Evolutionary conservation across 1,140 invertebrate species (phyloP), one percentile per base, ranked within the genome.

Genomic region (Diachasma alloeum): DNA sequence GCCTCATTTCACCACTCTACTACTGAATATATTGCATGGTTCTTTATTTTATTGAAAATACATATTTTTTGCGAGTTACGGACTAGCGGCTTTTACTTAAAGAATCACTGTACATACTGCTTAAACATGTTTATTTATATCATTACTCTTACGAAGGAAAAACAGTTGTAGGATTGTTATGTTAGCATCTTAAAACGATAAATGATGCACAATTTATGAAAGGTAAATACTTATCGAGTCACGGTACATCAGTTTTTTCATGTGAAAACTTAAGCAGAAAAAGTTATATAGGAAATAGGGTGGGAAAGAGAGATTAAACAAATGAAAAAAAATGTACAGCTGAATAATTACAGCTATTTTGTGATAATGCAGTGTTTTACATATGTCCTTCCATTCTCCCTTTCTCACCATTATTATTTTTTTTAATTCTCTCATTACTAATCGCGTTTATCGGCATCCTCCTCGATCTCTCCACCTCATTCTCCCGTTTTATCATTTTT

Each of bases 41-140:
- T 42, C 10, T 42, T 13, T 42, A 1, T 1, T 42, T 42, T 11
- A 42, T 11, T 9, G 13, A 74, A 36, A 53, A 36, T 31, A 37
- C 24, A 31, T 67, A 39, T 74, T 15, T 44, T 53, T 70, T 24
- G 4, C 46, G 67, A 26, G 39, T 72, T 19, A 70, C 79, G 69
- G 82, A 77, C 78, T 84, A 84, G 86, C 88, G 87, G 87, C 87
- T 87, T 88, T 87, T 89, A 88, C 87, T 89, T 89, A 88, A 88
- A 84, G 67, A 76, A 78, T 78, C 75, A 85, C 74, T 89, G 86
- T 90, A 88, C 81, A 88, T 88, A 89, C 77, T 81, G 86, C 87
- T 88, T 89, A 84, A 82, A 86, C 87, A 89, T 36, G 24, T 88
- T 88, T 89, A 89, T 90, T 88, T 89, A 90, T 89, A 87, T 81